Evolutionary conservation across 2,888 invertebrate species (phyloP).

Genomic region (Acheta domesticus): DNA sequence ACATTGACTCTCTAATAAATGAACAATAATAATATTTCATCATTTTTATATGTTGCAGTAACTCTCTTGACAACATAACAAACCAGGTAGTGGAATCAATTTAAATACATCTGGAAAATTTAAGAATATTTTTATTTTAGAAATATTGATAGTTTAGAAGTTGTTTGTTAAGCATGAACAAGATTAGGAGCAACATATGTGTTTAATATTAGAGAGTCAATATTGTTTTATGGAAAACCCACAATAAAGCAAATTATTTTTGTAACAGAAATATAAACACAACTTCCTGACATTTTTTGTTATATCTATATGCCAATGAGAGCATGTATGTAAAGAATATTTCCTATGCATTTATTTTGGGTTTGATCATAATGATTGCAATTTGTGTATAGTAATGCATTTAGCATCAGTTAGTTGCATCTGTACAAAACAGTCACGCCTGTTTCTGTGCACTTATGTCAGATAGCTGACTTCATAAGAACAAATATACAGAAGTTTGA

Average conservation of each 20-base stretch:
- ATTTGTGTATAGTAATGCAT: neutral
- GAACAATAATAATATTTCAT: neutral
- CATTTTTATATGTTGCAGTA: conserved; percentile 5
- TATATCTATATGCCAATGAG: no score
- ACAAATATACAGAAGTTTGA: no score
- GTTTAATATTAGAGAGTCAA: conserved; percentile 10
- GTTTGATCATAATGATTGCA: neutral
- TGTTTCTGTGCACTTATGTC: conserved; percentile 3
- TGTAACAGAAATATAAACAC: no score
- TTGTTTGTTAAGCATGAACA: neutral
- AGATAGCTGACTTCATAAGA: neutral
- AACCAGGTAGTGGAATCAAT: neutral
- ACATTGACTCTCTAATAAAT: conserved; percentile 18
- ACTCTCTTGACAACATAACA: neutral
- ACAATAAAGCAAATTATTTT: neutral
- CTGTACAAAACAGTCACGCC: neutral
- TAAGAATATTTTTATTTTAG: no score
- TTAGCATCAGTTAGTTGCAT: neutral
- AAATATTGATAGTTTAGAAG: no score
- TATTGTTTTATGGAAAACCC: neutral
- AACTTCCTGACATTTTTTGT: no score
- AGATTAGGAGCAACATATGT: neutral
- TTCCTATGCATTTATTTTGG: neutral
- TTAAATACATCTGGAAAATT: neutral
- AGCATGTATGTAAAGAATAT: neutral